Conservation (phyloP, 2,888 invertebrate genomes). For the Drosophila glabriapex region DNA sequence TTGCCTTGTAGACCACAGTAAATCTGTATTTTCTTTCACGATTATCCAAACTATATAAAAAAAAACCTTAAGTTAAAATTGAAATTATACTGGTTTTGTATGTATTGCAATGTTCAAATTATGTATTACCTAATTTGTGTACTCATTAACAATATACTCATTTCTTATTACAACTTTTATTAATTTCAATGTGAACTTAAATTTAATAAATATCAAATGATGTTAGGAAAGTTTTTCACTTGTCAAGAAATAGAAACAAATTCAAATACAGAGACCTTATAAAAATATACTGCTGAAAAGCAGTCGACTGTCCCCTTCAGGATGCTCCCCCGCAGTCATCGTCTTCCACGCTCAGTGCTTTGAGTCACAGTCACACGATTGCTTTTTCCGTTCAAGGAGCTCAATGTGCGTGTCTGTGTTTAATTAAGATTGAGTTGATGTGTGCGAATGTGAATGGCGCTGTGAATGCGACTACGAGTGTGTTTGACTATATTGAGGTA, state of each 20-base stretch:
- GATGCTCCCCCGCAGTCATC: neutral
- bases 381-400: constrained; percentile 68
- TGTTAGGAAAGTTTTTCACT: neutral
- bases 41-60: neutral
- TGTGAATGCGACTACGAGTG: constrained; percentile 14
- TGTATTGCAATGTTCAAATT: neutral
- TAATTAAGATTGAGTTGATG: constrained; percentile 71
- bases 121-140: neutral
- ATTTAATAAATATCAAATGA: neutral
- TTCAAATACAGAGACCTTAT: constrained; percentile 2
- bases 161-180: neutral
- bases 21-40: neutral
- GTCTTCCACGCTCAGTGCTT: neutral
- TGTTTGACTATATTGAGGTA: constrained; percentile 25
- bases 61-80: neutral
- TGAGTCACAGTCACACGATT: constrained; percentile 51
- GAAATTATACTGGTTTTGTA: neutral
- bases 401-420: constrained; percentile 73
- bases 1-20: rapidly evolving
- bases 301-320: neutral
- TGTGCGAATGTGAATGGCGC: constrained; percentile 29
- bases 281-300: constrained; percentile 31
- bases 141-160: neutral
- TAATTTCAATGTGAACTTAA: neutral
- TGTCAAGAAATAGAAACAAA: neutral